Percentiles rank a stretch among this genome's conserved stretches.
These are phyloP conservation scores for Andrena marginata DNA, from an alignment of 2,888 invertebrate species.

Conservation along the genomic window DNA sequence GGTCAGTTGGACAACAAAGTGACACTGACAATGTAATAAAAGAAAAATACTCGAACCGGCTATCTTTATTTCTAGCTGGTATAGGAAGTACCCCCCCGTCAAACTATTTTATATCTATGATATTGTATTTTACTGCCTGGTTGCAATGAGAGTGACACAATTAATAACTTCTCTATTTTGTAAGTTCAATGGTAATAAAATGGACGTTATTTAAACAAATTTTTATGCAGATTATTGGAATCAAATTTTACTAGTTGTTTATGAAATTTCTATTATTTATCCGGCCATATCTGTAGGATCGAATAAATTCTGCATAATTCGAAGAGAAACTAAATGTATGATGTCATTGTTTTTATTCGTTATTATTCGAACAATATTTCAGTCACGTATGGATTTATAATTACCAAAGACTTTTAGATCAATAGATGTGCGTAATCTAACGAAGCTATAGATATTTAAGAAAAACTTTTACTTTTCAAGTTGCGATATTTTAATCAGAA, in stretches of 20 bases:
- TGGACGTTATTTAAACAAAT: neutral
- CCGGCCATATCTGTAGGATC: neutral
- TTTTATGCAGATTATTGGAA: neutral
- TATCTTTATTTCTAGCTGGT: neutral
- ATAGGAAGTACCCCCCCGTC: neutral
- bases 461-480: too few species aligned
- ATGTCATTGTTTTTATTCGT: neutral
- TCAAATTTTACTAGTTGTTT: neutral
- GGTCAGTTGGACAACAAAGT: conserved; percentile 36
- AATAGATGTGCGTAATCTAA: too few species aligned
- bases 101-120: neutral
- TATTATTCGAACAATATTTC: too few species aligned
- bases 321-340: neutral
- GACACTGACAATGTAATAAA: conserved; percentile 21
- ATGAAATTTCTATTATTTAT: neutral
- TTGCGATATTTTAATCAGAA: too few species aligned
- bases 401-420: too few species aligned
- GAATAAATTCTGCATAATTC: neutral
- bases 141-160: neutral
- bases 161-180: neutral
- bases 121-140: neutral
- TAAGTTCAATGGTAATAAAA: neutral
- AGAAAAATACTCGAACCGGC: neutral
- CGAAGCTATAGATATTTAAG: too few species aligned
- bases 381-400: too few species aligned